These are phyloP conservation scores for Hyposmocoma kahamanoa DNA, from an alignment of 1,140 invertebrate species.

Conservation along the genomic window DNA sequence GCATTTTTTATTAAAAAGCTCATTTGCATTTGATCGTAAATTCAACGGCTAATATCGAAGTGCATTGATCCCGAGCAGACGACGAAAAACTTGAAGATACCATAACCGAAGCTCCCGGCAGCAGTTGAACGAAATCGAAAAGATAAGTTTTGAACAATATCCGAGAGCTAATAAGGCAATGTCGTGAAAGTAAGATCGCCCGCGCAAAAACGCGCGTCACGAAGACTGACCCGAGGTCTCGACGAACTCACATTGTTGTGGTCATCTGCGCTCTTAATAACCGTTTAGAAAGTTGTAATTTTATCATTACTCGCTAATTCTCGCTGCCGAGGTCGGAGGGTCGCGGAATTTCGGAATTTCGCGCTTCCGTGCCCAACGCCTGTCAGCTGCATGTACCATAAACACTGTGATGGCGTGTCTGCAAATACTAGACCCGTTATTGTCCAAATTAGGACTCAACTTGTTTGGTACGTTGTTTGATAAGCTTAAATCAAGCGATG, in stretches of 20 bases:
- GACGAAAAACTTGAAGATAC: too few species aligned
- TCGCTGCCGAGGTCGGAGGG: slow-evolving; percentile 35
- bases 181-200: slow-evolving; percentile 48
- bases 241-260: slow-evolving; percentile 14
- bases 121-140: slow-evolving; percentile 30
- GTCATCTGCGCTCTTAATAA: slow-evolving; percentile 25
- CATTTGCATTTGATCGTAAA: too few species aligned
- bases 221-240: neutral
- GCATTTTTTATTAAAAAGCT: too few species aligned
- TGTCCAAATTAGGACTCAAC: too few species aligned
- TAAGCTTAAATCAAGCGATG: too few species aligned
- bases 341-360: slow-evolving; percentile 22
- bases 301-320: slow-evolving; percentile 33
- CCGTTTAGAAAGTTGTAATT: slow-evolving; percentile 52
- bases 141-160: slow-evolving; percentile 29
- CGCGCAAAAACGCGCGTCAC: slow-evolving; percentile 1
- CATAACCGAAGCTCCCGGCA: slow-evolving; percentile 1
- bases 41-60: too few species aligned
- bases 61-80: too few species aligned
- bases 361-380: slow-evolving; percentile 9
- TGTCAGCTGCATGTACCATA: too few species aligned
- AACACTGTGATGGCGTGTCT: too few species aligned
- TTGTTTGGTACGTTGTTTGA: too few species aligned
- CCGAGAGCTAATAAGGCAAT: slow-evolving; percentile 37
- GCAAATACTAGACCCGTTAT: too few species aligned